These are phyloP conservation scores for Propsilocerus akamusi DNA, from an alignment of 1,140 invertebrate genomes.

Conservation along the genomic window DNA sequence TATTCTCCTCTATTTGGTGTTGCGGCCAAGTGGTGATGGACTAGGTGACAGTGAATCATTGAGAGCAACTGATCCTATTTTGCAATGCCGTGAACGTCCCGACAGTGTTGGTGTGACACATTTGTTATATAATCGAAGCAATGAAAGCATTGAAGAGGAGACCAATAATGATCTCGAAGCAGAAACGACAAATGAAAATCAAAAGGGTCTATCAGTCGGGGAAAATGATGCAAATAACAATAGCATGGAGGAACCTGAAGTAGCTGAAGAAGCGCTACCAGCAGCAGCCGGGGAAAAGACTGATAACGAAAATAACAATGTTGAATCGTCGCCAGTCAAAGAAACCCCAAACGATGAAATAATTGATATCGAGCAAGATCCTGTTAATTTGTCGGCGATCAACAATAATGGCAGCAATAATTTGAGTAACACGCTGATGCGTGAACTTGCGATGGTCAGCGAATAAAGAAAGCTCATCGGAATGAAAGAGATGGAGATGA, in stretches of 20 bases:
- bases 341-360: constrained; percentile 15
- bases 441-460: constrained; percentile 4
- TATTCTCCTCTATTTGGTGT: constrained; percentile 71
- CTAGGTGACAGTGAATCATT: constrained; percentile 20
- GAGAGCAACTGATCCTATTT: constrained; percentile 20
- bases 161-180: not conserved
- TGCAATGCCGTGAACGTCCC: constrained; percentile 8
- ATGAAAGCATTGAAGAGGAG: not conserved
- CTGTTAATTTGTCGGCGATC: not conserved
- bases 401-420: not conserved
- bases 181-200: not conserved
- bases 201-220: not conserved
- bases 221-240: not conserved
- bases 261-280: not conserved
- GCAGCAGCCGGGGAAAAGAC: constrained; percentile 10
- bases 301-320: constrained; percentile 13
- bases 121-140: not conserved
- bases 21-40: constrained; percentile 39
- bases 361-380: constrained; percentile 13
- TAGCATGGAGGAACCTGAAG: not conserved
- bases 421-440: not conserved
- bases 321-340: constrained; percentile 9
- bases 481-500: not conserved
- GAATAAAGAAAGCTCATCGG: not conserved
- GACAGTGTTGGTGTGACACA: not conserved